These are phyloP conservation scores for Pachyrhynchus sulphureomaculatus DNA, from an alignment of 1,140 invertebrate species.

Conservation along the genomic window DNA sequence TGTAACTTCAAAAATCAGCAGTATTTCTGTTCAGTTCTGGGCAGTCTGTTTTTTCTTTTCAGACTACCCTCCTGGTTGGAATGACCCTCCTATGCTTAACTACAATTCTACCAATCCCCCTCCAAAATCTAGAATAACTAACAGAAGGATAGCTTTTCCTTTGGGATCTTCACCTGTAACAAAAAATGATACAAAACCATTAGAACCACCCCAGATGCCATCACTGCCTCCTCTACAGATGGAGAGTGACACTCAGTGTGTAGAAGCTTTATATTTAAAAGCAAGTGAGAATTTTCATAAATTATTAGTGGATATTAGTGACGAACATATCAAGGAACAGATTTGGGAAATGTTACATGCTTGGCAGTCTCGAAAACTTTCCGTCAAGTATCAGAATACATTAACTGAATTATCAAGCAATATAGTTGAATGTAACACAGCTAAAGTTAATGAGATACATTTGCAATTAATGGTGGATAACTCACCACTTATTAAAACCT, in stretches of 20 bases:
- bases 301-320: constrained; percentile 10
- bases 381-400: constrained; percentile 24
- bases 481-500: constrained; percentile 1
- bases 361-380: constrained; percentile 30
- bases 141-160: constrained; percentile 46
- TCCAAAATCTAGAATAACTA: constrained; percentile 44
- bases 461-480: constrained; percentile 26
- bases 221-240: neutral
- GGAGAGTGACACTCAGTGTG: constrained; percentile 6
- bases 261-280: constrained; percentile 18
- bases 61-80: constrained; percentile 41
- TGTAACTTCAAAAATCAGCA: no score
- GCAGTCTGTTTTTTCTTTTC: neutral
- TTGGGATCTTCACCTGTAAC: constrained; percentile 7
- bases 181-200: neutral
- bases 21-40: no score
- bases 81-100: constrained; percentile 45
- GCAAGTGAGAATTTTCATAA: constrained; percentile 23
- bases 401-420: constrained; percentile 13
- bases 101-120: constrained; percentile 42
- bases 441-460: constrained; percentile 24
- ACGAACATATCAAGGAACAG: constrained; percentile 15
- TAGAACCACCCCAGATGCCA: constrained; percentile 1
- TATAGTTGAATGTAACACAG: constrained; percentile 17
- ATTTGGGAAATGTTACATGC: constrained; percentile 22